Conservation (phyloP, 37 sponge, comb jelly and placozoan species). For the Corticium candelabrum region DNA sequence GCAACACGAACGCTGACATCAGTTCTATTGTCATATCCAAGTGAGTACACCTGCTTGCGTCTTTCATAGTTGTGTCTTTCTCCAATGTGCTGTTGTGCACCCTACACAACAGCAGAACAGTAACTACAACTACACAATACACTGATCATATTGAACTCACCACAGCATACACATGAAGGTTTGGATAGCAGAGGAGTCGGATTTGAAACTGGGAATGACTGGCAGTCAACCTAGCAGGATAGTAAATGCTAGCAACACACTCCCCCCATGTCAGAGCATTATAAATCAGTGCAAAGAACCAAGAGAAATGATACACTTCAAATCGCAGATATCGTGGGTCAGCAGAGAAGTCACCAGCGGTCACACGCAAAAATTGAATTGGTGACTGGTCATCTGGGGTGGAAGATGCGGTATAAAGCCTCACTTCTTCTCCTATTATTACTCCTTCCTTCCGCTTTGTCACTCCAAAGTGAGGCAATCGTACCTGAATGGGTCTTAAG, state of each 20-base stretch:
- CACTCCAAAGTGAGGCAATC: not conserved
- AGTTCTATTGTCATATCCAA: not conserved
- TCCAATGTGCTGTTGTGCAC: no score
- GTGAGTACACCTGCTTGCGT: not conserved
- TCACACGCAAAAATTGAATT: not conserved
- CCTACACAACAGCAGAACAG: no score
- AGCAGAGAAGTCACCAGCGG: not conserved
- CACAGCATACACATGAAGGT: not conserved
- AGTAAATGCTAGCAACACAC: not conserved
- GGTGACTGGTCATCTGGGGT: not conserved
- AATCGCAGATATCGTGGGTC: not conserved
- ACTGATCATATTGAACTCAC: no score
- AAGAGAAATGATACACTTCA: not conserved
- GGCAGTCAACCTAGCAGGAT: no score
- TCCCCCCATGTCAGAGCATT: not conserved
- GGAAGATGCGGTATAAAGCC: not conserved
- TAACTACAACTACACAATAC: no score
- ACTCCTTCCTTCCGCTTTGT: not conserved
- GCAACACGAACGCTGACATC: not conserved
- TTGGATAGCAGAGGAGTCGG: not conserved
- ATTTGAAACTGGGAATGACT: slow-evolving; percentile 6
- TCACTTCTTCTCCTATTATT: not conserved
- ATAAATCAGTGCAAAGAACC: not conserved
- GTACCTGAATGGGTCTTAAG: not conserved
- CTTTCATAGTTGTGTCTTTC: no score